Conservation (phyloP, 2,888 invertebrate genomes). For the Agelastica alni region DNA sequence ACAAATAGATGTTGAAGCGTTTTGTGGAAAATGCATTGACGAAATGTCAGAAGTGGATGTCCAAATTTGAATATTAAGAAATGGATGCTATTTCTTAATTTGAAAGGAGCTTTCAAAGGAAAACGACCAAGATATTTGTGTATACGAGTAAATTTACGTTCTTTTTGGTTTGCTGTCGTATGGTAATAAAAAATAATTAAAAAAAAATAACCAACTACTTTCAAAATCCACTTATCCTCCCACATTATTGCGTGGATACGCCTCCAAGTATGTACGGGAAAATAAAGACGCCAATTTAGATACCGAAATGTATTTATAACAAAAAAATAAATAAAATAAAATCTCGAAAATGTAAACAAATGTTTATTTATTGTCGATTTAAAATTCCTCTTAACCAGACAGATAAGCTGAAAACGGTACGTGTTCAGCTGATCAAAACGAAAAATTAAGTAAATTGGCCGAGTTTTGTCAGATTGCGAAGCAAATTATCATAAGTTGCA, state of each 20-base stretch:
- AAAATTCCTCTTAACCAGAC: slow-evolving; percentile 19
- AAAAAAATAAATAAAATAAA: slow-evolving; percentile 12
- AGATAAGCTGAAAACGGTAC: slow-evolving; percentile 18
- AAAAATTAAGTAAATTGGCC: slow-evolving; percentile 41
- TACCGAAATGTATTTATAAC: slow-evolving; percentile 9
- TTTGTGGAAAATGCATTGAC: too few relatives aligned
- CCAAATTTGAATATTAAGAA: too few relatives aligned
- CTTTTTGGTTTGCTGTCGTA: too few relatives aligned
- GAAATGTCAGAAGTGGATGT: too few relatives aligned
- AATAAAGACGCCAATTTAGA: slow-evolving; percentile 18
- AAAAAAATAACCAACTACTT: too few relatives aligned
- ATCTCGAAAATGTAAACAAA: slow-evolving; percentile 18
- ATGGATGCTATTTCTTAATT: too few relatives aligned
- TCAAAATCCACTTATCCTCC: slow-evolving; percentile 1
- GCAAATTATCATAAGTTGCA: slow-evolving; percentile 38
- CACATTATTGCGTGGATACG: background rate
- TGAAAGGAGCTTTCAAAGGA: too few relatives aligned
- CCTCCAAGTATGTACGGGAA: background rate
- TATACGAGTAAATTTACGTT: too few relatives aligned
- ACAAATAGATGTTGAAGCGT: too few relatives aligned
- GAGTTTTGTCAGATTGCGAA: slow-evolving; percentile 36
- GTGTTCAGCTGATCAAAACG: slow-evolving; percentile 33
- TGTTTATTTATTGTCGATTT: slow-evolving; percentile 22
- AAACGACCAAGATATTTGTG: too few relatives aligned
- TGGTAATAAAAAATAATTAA: too few relatives aligned